phyloP scores from a whole-genome alignment of 30 jellyfish, hydroid and myxozoan genomes.

The Cassiopea andromeda region DNA sequence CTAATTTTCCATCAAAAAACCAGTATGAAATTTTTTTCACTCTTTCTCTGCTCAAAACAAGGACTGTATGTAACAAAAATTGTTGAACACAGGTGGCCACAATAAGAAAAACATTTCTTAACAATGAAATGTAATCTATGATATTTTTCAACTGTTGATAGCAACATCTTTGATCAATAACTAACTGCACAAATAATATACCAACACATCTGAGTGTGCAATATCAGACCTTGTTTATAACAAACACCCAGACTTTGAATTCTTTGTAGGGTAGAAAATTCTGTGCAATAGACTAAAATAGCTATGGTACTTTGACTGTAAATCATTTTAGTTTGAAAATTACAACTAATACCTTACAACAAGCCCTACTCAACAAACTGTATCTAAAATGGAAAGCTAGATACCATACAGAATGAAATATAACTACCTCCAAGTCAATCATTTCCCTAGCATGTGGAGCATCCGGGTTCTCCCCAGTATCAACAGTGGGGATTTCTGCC shows the following conservation, averaged over 20 bases:
- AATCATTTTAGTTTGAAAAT: too few relatives aligned
- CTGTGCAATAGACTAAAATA: background rate
- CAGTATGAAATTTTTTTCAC: background rate
- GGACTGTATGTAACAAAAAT: background rate
- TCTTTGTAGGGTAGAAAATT: background rate
- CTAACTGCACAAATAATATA: too few relatives aligned
- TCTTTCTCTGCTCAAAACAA: background rate
- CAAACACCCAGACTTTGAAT: background rate
- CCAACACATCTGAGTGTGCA: background rate
- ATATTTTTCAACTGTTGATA: too few relatives aligned
- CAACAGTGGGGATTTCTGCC: conserved; percentile 94
- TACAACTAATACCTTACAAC: too few relatives aligned
- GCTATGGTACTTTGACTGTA: background rate
- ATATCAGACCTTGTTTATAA: background rate
- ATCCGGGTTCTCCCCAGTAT: conserved; percentile 93
- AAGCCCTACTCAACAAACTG: too few relatives aligned
- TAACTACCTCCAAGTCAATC: conserved; percentile 93
- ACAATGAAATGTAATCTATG: too few relatives aligned
- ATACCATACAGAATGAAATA: background rate
- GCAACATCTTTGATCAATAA: too few relatives aligned
- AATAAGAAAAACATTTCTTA: background rate
- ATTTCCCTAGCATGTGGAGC: conserved; percentile 98
- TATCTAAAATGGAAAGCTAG: too few relatives aligned
- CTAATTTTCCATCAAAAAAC: background rate
- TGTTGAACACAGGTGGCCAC: background rate